Percentiles rank a stretch among this genome's conserved stretches.
Conservation (phyloP, 1,140 invertebrate genomes). For the Temnothorax curvispinosus region DNA sequence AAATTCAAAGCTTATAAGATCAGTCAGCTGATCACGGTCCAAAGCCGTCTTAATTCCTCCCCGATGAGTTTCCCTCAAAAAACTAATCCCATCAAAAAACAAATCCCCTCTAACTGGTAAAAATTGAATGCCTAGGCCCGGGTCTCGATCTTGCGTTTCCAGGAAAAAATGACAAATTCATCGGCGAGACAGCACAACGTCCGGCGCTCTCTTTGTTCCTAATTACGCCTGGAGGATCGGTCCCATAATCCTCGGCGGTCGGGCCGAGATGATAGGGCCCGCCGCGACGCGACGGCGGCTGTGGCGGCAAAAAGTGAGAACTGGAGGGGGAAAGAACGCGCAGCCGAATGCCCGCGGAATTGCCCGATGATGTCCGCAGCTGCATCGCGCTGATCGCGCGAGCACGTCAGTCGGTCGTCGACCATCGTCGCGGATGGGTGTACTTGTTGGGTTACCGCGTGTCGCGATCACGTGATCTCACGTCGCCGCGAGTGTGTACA, state of each 20-base stretch:
- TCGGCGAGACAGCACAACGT: neutral
- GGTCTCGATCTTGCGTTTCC: neutral
- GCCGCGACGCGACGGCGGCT: constrained; percentile 26
- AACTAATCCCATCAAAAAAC: neutral
- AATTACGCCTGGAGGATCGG: constrained; percentile 44
- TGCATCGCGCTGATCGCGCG: neutral
- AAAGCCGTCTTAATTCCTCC: neutral
- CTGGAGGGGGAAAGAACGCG: neutral
- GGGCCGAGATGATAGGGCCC: constrained; percentile 46
- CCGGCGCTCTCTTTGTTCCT: constrained; percentile 52
- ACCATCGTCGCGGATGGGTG: neutral
- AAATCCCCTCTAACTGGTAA: neutral
- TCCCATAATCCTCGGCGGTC: constrained; percentile 51
- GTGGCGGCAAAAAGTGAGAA: constrained; percentile 32
- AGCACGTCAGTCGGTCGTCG: constrained; percentile 11
- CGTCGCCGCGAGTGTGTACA: neutral
- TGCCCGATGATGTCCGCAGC: neutral
- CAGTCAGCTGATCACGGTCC: neutral
- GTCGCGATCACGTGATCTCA: neutral
- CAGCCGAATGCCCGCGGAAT: neutral
- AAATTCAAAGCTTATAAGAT: neutral
- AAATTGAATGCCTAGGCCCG: neutral
- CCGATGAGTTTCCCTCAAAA: neutral
- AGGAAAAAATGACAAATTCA: constrained; percentile 23
- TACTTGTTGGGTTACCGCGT: neutral